A percentile compares a stretch with the other conserved stretches of the same genome.
These are phyloP conservation scores for Pantherophis guttatus DNA, from an alignment of 2,113 vertebrate species.

Conservation along the genomic window DNA sequence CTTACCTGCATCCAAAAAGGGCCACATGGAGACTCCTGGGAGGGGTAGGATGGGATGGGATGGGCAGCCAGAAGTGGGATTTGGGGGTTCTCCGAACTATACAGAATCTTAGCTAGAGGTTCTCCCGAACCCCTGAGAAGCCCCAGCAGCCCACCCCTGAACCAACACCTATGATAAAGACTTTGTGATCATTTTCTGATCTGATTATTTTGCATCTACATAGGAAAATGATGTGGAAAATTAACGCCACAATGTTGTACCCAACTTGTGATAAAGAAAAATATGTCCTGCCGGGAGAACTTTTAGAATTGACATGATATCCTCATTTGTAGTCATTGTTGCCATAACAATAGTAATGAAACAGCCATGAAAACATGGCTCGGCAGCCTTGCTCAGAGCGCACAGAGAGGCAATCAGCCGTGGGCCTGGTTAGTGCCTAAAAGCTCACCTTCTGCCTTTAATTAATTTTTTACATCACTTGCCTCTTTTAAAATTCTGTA, in stretches of 20 bases:
- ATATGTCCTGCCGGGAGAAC: background rate
- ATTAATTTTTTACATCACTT: background rate
- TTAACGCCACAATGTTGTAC: background rate
- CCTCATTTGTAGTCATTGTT: background rate
- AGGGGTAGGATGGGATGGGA: no score
- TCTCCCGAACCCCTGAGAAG: no score
- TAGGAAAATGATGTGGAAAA: background rate
- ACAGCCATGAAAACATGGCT: background rate
- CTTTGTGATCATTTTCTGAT: background rate
- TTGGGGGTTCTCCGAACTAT: no score
- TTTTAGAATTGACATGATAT: background rate
- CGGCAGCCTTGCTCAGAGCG: background rate
- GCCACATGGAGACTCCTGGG: no score
- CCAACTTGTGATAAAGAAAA: background rate
- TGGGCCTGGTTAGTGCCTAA: background rate
- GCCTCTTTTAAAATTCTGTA: background rate
- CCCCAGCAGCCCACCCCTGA: no score
- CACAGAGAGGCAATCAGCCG: background rate
- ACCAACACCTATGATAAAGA: background rate
- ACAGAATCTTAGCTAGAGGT: no score
- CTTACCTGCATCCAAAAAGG: no score
- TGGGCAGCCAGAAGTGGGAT: no score
- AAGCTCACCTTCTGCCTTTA: background rate
- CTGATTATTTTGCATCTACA: background rate
- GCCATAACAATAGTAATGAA: background rate